A percentile compares a stretch with the other conserved stretches of the same genome.
Conservation (phyloP, 2,888 invertebrate genomes). For the Drosophila mimica region DNA sequence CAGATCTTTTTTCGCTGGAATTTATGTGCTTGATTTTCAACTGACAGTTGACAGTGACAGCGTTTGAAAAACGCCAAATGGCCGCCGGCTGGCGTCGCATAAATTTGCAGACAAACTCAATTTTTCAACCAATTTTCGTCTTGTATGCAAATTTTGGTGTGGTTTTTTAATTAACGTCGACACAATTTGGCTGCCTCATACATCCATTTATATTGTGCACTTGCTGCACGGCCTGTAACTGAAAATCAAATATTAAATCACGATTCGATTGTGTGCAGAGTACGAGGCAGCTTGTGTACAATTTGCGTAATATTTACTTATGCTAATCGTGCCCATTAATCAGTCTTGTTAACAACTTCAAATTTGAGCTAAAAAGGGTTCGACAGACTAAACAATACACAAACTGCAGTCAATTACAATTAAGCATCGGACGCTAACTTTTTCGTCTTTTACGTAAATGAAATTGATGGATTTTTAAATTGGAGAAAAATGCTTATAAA, state of each 20-base stretch:
- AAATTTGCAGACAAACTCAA: conserved; percentile 69
- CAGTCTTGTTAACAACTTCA: conserved; percentile 63
- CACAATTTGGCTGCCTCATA: conserved; percentile 33
- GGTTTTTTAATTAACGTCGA: conserved; percentile 74
- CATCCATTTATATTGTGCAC: conserved; percentile 39
- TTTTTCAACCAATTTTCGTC: conserved; percentile 69
- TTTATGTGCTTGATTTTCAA: conserved; percentile 65
- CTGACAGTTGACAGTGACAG: conserved; percentile 76
- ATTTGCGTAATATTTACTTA: conserved; percentile 75
- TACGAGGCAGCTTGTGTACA: conserved; percentile 43
- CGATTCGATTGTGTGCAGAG: conserved; percentile 42
- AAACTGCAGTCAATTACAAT: conserved; percentile 19
- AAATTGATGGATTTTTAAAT: conserved; percentile 69
- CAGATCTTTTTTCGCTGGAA: conserved; percentile 30
- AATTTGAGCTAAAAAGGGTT: conserved; percentile 39
- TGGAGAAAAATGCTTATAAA: conserved; percentile 41
- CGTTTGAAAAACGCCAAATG: conserved; percentile 61
- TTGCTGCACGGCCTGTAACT: conserved; percentile 34
- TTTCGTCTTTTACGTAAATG: conserved; percentile 33
- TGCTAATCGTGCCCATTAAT: conserved; percentile 77
- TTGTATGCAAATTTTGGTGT: conserved; percentile 74
- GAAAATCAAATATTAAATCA: conserved; percentile 66
- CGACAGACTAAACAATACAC: conserved; percentile 21
- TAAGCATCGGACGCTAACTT: not conserved
- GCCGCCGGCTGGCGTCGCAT: conserved; percentile 47